A percentile compares a stretch with the other conserved stretches of the same genome.
Conservation (phyloP, 2,888 invertebrate species). For the Molanna angustata region DNA sequence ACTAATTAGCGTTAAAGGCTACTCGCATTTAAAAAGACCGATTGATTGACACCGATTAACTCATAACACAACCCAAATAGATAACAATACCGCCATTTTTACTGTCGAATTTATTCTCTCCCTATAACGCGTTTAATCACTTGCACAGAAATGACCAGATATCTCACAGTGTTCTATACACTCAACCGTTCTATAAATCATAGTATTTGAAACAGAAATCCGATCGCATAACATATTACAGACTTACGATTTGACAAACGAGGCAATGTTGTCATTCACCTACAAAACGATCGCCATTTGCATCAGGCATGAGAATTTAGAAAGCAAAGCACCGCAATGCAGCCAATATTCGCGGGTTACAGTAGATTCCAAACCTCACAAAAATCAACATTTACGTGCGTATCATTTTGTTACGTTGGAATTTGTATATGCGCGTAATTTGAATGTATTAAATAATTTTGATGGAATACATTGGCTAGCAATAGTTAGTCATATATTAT, state of each 20-base stretch:
- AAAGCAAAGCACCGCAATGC: slow-evolving; percentile 26
- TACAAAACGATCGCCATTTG: slow-evolving; percentile 54
- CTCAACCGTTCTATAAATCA: slow-evolving; percentile 8
- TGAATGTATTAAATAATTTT: too few species aligned
- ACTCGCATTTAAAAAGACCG: slow-evolving; percentile 31
- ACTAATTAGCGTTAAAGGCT: not conserved
- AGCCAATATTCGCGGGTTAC: slow-evolving; percentile 12
- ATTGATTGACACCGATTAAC: slow-evolving; percentile 40
- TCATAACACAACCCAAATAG: slow-evolving; percentile 47
- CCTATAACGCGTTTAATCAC: slow-evolving; percentile 23
- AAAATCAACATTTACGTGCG: slow-evolving; percentile 3
- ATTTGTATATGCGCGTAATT: not conserved
- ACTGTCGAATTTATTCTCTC: slow-evolving; percentile 35
- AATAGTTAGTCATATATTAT: too few species aligned
- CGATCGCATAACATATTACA: slow-evolving; percentile 22
- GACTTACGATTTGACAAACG: slow-evolving; percentile 24
- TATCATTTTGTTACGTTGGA: slow-evolving; percentile 1
- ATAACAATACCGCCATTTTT: slow-evolving; percentile 59
- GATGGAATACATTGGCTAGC: too few species aligned
- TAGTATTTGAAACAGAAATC: slow-evolving; percentile 1
- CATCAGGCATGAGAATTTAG: slow-evolving; percentile 29
- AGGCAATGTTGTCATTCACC: slow-evolving; percentile 54
- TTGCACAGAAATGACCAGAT: slow-evolving; percentile 1
- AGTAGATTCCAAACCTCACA: slow-evolving; percentile 3
- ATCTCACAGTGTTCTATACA: slow-evolving; percentile 1